Evolutionary conservation across 1,140 invertebrate genomes (phyloP).

Genomic region (Chironomus striatipennis): DNA sequence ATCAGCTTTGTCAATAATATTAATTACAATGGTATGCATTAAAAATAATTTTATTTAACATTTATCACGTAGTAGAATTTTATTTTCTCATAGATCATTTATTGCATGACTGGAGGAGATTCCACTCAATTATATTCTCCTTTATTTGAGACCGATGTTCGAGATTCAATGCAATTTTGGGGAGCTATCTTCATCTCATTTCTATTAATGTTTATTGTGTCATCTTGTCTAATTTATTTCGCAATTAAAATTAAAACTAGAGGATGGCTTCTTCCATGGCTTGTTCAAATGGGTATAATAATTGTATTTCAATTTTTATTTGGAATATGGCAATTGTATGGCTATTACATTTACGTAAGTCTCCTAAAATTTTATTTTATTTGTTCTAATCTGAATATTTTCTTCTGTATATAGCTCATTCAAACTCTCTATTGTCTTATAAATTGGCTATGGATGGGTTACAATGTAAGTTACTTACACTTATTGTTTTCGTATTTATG

Average conservation of each 20-base stretch:
- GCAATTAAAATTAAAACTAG: slow-evolving; percentile 45
- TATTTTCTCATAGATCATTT: slow-evolving; percentile 40
- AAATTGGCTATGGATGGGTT: slow-evolving; percentile 70
- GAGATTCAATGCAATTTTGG: slow-evolving; percentile 60
- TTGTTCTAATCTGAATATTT: slow-evolving; percentile 25
- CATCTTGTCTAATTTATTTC: slow-evolving; percentile 51
- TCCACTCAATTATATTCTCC: slow-evolving; percentile 80
- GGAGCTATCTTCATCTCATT: slow-evolving; percentile 65
- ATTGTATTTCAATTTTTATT: slow-evolving; percentile 69
- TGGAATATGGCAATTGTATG: slow-evolving; percentile 72
- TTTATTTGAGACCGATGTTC: slow-evolving; percentile 75
- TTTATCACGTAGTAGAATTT: not conserved
- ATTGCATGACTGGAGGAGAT: slow-evolving; percentile 73
- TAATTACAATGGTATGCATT: slow-evolving; percentile 56
- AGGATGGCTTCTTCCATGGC: slow-evolving; percentile 73
- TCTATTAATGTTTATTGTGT: slow-evolving; percentile 56
- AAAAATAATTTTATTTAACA: not conserved
- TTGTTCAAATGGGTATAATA: slow-evolving; percentile 57
- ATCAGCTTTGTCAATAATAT: slow-evolving; percentile 56
- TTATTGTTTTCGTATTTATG: slow-evolving; percentile 35
- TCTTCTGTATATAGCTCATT: slow-evolving; percentile 55
- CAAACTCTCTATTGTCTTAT: slow-evolving; percentile 63
- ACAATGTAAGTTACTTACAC: slow-evolving; percentile 58
- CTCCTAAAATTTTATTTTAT: slow-evolving; percentile 22
- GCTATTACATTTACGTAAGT: slow-evolving; percentile 86